These are phyloP conservation scores for Nymphalis c-album DNA, from an alignment of 2,888 invertebrate genomes.

Conservation along the genomic window DNA sequence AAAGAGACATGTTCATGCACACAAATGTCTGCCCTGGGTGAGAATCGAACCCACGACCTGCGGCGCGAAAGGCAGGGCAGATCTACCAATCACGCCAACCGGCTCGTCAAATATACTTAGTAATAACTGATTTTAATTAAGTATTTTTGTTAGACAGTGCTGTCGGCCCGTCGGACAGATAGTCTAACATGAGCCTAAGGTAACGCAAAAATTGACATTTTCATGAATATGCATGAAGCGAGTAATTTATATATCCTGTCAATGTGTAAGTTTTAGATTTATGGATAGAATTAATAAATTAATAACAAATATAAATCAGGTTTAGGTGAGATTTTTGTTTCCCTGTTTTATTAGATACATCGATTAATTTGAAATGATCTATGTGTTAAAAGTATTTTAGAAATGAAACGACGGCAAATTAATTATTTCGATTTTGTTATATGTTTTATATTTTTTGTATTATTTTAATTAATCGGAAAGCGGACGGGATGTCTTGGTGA, in stretches of 20 bases:
- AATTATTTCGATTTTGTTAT: no score
- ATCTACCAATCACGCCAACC: no score
- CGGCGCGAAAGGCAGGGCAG: no score
- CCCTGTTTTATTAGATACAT: background rate
- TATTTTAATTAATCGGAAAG: no score
- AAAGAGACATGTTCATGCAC: no score
- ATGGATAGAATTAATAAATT: constrained; percentile 31
- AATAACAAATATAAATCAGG: constrained; percentile 18
- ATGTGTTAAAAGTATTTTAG: background rate
- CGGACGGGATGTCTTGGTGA: no score
- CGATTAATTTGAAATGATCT: background rate
- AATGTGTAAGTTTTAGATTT: constrained; percentile 37
- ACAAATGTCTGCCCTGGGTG: no score
- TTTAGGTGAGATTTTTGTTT: constrained; percentile 1
- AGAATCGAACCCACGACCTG: no score
- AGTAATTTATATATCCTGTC: constrained; percentile 40
- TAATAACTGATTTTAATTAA: no score
- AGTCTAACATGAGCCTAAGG: constrained; percentile 18
- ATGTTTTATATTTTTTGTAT: no score
- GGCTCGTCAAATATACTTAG: no score
- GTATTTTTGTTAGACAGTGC: background rate
- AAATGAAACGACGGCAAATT: no score
- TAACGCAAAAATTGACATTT: constrained; percentile 38
- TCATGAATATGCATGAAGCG: constrained; percentile 42
- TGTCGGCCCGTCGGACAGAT: background rate